phyloP scores from a whole-genome alignment of 1,140 invertebrate species.

The Procambarus virginalis region DNA sequence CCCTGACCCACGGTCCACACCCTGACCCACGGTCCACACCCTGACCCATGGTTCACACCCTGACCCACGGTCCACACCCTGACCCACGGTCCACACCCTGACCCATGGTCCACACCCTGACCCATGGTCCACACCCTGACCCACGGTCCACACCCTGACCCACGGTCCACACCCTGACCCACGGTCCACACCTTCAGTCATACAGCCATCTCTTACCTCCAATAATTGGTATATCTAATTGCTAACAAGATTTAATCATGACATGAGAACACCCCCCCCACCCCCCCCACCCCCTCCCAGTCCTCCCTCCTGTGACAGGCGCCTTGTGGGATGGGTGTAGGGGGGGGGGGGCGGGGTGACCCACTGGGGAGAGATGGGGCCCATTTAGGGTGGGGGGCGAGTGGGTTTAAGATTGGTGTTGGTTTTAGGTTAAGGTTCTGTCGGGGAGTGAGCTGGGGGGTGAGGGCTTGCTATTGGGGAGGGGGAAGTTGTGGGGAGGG shows the following conservation, averaged over 20 bases:
- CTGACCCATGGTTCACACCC: too few species aligned
- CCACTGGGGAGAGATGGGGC: neutral
- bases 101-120: too few species aligned
- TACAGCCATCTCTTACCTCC: neutral
- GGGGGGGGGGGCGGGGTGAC: neutral
- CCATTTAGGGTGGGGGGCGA: neutral
- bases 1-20: too few species aligned
- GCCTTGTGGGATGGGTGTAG: neutral
- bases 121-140: too few species aligned
- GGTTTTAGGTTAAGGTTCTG: too few species aligned
- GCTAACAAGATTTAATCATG: constrained; percentile 8
- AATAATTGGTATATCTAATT: constrained; percentile 1
- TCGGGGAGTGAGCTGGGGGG: too few species aligned
- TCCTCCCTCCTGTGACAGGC: too few species aligned
- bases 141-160: too few species aligned
- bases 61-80: neutral
- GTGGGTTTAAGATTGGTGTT: too few species aligned
- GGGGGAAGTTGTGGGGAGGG: neutral
- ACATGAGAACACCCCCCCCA: neutral
- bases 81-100: neutral
- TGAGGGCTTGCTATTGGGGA: too few species aligned
- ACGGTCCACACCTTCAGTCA: too few species aligned
- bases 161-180: neutral
- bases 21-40: too few species aligned
- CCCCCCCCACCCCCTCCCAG: neutral